These are phyloP conservation scores for Griposia aprilina DNA, from an alignment of 2,888 invertebrate species.

Conservation along the genomic window DNA sequence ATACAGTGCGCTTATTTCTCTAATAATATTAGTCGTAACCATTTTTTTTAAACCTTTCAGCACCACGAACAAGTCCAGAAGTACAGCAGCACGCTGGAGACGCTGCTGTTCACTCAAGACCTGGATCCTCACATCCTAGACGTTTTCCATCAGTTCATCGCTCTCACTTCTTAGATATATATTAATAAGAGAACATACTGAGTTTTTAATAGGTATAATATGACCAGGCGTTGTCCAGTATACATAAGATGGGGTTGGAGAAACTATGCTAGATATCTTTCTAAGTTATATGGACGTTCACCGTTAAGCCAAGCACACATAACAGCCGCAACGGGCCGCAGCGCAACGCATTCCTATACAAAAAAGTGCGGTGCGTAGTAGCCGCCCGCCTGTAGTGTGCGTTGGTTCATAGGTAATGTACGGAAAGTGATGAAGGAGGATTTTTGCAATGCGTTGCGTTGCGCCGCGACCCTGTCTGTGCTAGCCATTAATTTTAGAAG, in stretches of 20 bases:
- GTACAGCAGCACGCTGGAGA: constrained; percentile 98
- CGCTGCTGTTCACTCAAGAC: constrained; percentile 98
- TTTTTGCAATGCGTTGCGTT: neutral
- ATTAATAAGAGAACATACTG: neutral
- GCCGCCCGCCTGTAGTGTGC: neutral
- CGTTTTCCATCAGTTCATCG: constrained; percentile 99
- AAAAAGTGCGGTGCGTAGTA: neutral
- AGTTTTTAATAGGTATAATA: constrained; percentile 28
- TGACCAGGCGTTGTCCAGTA: constrained; percentile 10
- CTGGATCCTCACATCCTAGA: constrained; percentile 98
- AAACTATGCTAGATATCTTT: constrained; percentile 6
- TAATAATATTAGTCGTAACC: too few relatives aligned
- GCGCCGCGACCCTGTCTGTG: neutral
- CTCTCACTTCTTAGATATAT: constrained; percentile 92
- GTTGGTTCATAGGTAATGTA: neutral
- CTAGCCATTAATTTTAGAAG: neutral
- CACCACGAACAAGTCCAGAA: constrained; percentile 99
- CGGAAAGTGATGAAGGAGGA: neutral
- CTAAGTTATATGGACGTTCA: neutral
- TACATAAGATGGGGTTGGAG: constrained; percentile 8
- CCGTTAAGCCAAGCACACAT: neutral
- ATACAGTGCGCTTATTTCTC: too few relatives aligned
- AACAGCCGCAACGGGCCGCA: neutral
- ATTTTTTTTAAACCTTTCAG: constrained; percentile 89
- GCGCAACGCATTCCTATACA: neutral